Percentiles rank a stretch among this genome's conserved stretches.
Evolutionary conservation across 2,888 invertebrate genomes (phyloP).

Genomic region (Zeuzera pyrina): DNA sequence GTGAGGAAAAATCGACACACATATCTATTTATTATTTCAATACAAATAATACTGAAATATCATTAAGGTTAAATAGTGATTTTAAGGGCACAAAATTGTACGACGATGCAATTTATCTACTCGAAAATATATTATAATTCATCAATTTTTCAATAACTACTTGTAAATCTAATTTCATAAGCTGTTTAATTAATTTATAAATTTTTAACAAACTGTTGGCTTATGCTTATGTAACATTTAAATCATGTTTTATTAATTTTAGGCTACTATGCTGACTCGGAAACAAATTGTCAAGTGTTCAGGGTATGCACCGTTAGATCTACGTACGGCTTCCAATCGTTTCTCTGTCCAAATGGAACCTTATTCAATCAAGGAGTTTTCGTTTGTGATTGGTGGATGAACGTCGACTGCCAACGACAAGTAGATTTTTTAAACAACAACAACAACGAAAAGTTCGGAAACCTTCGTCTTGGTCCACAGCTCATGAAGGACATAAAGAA

Average conservation of each 20-base stretch:
- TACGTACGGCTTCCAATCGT: constrained; percentile 71
- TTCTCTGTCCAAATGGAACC: constrained; percentile 79
- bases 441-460: constrained; percentile 57
- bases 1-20: not conserved
- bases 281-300: constrained; percentile 78
- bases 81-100: too few relatives aligned
- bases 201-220: not conserved
- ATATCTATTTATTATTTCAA: not conserved
- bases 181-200: not conserved
- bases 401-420: constrained; percentile 72
- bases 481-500: constrained; percentile 72
- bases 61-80: too few relatives aligned
- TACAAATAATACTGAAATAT: not conserved
- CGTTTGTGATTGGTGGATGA: constrained; percentile 81
- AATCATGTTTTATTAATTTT: too few relatives aligned
- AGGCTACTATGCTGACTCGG: constrained; percentile 79
- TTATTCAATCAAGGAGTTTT: constrained; percentile 77
- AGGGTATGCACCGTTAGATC: constrained; percentile 75
- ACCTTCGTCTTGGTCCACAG: constrained; percentile 64
- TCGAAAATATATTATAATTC: too few relatives aligned
- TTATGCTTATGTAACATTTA: too few relatives aligned
- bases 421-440: constrained; percentile 46
- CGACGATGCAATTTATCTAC: too few relatives aligned
- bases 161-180: not conserved
- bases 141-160: too few relatives aligned